A percentile compares a stretch with the other conserved stretches of the same genome.
Conservation (phyloP, 2,113 vertebrate species). For the Chitala chitala region DNA sequence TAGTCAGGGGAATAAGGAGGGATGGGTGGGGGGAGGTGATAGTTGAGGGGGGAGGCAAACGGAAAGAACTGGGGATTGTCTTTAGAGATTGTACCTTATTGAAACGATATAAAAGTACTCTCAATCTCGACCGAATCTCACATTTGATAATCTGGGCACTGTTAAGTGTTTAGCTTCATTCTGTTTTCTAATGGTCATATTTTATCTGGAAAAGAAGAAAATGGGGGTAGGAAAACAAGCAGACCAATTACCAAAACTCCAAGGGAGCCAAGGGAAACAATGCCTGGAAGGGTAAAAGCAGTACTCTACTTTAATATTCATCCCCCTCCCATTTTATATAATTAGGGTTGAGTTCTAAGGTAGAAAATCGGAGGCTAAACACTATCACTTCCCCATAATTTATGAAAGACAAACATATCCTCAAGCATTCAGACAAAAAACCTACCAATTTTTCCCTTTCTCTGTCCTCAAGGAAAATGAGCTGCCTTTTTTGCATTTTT, state of each 20-base stretch:
- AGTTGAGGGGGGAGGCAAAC: too few relatives aligned
- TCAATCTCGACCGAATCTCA: conserved; percentile 5
- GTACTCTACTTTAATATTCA: conserved; percentile 28
- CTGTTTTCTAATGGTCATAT: conserved; percentile 30
- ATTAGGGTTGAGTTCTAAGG: conserved; percentile 31
- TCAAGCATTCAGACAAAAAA: conserved; percentile 4
- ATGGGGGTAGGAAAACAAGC: not conserved
- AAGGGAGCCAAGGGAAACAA: conserved; percentile 23
- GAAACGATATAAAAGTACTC: conserved; percentile 26
- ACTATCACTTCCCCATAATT: conserved; percentile 31
- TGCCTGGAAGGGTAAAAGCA: conserved; percentile 27
- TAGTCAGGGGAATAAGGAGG: conserved; percentile 17
- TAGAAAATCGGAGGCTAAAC: conserved; percentile 28
- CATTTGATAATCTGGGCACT: not conserved
- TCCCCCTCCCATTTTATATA: conserved; percentile 24
- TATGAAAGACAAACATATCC: conserved; percentile 30
- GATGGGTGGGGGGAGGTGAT: conserved; percentile 22
- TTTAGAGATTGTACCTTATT: conserved; percentile 20
- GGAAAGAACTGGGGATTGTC: conserved; percentile 28
- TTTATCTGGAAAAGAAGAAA: not conserved
- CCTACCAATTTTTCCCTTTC: not conserved
- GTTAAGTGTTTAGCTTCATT: conserved; percentile 12
- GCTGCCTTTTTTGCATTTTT: not conserved
- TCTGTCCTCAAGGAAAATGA: not conserved
- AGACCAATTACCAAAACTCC: conserved; percentile 31